These are phyloP conservation scores for Rhipidura dahli DNA, from an alignment of 2,113 vertebrate genomes.

Conservation along the genomic window DNA sequence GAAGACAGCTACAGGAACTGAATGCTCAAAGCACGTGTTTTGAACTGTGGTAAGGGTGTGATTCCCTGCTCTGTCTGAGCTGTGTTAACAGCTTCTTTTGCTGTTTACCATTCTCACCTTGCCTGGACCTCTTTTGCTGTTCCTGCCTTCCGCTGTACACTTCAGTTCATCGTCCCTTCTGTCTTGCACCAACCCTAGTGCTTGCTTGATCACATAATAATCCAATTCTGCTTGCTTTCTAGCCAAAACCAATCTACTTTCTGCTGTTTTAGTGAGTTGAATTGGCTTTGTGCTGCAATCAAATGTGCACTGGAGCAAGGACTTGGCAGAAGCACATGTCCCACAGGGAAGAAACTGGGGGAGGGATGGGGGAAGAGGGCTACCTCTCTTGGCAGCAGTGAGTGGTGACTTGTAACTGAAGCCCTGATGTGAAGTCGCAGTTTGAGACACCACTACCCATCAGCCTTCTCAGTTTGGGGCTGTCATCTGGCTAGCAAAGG, in stretches of 20 bases:
- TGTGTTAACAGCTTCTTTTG: neutral
- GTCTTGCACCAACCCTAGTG: neutral
- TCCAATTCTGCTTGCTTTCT: neutral
- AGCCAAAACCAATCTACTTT: slow-evolving; percentile 45
- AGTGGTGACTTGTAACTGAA: neutral
- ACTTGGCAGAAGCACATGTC: neutral
- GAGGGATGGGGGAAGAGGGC: neutral
- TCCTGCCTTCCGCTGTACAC: neutral
- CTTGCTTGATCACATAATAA: neutral
- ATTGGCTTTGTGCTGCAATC: slow-evolving; percentile 34
- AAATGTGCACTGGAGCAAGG: neutral
- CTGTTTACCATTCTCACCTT: neutral
- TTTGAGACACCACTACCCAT: neutral
- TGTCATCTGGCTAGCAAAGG: neutral
- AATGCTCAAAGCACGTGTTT: neutral
- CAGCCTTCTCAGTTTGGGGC: neutral
- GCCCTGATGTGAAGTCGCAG: neutral
- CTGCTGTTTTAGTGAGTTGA: slow-evolving; percentile 25
- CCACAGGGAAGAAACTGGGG: neutral
- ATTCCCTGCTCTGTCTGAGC: neutral
- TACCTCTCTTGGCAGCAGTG: slow-evolving; percentile 2
- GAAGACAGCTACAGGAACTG: neutral
- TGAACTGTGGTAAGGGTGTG: neutral
- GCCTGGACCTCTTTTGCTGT: neutral
- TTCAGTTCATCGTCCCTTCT: neutral